Percentiles rank a stretch among this genome's conserved stretches.
These are phyloP conservation scores for Battus philenor DNA, from an alignment of 1,140 invertebrate genomes.

Conservation along the genomic window DNA sequence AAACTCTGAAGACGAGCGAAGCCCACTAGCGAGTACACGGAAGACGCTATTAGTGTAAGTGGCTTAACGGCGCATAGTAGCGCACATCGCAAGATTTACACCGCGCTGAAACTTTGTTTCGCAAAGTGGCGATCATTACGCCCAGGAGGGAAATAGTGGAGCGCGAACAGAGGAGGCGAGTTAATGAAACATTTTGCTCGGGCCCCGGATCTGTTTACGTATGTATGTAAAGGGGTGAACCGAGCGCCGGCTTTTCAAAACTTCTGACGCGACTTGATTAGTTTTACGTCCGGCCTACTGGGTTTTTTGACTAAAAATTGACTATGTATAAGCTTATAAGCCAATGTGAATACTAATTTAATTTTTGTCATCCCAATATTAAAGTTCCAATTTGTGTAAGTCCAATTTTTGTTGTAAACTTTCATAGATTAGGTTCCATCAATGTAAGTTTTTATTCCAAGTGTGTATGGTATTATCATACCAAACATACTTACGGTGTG, in stretches of 20 bases:
- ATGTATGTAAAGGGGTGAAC: conserved; percentile 10
- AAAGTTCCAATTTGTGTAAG: too few relatives aligned
- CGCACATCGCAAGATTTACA: conserved; percentile 7
- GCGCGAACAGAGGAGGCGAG: not conserved
- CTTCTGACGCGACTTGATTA: conserved; percentile 12
- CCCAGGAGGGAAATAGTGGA: conserved; percentile 7
- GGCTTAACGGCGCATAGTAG: conserved; percentile 3
- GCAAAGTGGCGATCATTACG: conserved; percentile 9
- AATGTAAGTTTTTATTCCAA: too few relatives aligned
- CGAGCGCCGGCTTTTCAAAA: conserved; percentile 6
- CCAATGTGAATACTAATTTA: too few relatives aligned
- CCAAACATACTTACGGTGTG: too few relatives aligned
- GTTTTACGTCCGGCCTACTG: conserved; percentile 4
- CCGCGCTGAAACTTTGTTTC: conserved; percentile 8
- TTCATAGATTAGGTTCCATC: too few relatives aligned
- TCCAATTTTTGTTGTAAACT: too few relatives aligned
- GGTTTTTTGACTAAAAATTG: conserved; percentile 5
- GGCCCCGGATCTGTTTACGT: conserved; percentile 1
- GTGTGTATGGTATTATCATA: too few relatives aligned
- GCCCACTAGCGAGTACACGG: too few relatives aligned
- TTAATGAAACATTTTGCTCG: conserved; percentile 12
- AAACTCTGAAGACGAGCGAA: too few relatives aligned
- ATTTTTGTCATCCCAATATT: too few relatives aligned
- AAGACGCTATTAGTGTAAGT: conserved; percentile 9
- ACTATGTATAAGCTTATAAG: conserved; percentile 10